phyloP scores from a whole-genome alignment of 2,797 vertebrate species.

The Rhinogobio ventralis region DNA sequence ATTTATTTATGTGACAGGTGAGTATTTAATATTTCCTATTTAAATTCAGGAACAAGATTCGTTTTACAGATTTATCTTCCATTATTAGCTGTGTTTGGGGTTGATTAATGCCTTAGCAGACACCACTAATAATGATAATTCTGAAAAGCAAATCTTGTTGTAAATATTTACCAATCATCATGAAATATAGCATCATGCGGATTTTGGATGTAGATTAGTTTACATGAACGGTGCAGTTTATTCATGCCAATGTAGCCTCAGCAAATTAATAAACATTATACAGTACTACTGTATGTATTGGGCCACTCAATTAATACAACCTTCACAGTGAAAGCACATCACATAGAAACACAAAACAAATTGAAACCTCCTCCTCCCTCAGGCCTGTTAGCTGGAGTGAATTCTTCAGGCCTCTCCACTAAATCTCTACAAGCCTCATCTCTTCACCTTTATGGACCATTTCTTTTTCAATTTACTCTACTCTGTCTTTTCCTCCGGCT shows the following conservation, averaged over 20 bases:
- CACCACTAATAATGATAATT: neutral
- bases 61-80: constrained; percentile 1
- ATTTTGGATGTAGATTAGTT: neutral
- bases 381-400: constrained; percentile 19
- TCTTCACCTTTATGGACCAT: constrained; percentile 55
- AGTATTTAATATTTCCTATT: neutral
- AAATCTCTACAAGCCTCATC: constrained; percentile 54
- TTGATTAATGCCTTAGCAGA: neutral
- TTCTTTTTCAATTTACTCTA: constrained; percentile 58
- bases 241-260: neutral
- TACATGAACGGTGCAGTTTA: neutral
- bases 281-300: neutral
- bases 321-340: neutral
- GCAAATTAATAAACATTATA: neutral
- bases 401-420: constrained; percentile 38
- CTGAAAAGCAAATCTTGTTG: neutral
- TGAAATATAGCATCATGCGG: neutral
- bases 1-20: neutral
- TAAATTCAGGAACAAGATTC: neutral
- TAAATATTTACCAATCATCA: neutral
- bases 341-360: neutral
- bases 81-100: neutral
- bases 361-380: neutral
- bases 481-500: constrained; percentile 25
- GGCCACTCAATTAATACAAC: neutral